Conservation (phyloP, 2,113 vertebrate genomes). For the Balaeniceps rex region DNA sequence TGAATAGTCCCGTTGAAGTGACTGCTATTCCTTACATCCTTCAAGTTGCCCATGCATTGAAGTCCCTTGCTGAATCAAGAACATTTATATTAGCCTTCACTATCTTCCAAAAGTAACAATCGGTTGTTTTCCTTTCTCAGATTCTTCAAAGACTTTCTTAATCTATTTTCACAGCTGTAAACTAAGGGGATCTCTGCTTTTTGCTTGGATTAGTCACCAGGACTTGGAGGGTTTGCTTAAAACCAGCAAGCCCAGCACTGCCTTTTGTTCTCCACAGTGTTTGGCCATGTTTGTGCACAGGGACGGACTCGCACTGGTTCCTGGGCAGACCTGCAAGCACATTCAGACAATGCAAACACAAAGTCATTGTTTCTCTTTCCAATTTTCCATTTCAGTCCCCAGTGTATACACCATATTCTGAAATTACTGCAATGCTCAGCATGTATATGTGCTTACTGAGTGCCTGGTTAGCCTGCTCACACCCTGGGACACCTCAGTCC, state of each 20-base stretch:
- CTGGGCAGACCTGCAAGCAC: background rate
- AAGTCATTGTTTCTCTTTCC: background rate
- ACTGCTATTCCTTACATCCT: background rate
- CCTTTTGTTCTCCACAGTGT: background rate
- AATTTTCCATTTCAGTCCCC: background rate
- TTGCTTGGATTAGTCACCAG: background rate
- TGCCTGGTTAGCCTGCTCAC: background rate
- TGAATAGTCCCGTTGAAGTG: background rate
- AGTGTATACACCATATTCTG: background rate
- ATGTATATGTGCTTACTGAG: background rate
- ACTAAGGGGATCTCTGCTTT: background rate
- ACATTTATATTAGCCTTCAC: background rate
- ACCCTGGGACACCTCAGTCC: background rate
- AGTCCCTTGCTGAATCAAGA: background rate
- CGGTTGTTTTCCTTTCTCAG: background rate
- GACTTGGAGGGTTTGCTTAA: background rate
- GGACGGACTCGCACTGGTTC: accelerated
- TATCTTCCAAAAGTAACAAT: background rate
- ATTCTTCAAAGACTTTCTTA: background rate
- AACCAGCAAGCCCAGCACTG: background rate
- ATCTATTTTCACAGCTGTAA: slow-evolving; percentile 13
- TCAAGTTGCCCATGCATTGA: background rate
- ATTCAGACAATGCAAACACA: background rate
- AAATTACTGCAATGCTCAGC: background rate
- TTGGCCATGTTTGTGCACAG: accelerated